These are phyloP conservation scores for Balanococcus diminutus DNA, from an alignment of 2,888 invertebrate species.

Conservation along the genomic window DNA sequence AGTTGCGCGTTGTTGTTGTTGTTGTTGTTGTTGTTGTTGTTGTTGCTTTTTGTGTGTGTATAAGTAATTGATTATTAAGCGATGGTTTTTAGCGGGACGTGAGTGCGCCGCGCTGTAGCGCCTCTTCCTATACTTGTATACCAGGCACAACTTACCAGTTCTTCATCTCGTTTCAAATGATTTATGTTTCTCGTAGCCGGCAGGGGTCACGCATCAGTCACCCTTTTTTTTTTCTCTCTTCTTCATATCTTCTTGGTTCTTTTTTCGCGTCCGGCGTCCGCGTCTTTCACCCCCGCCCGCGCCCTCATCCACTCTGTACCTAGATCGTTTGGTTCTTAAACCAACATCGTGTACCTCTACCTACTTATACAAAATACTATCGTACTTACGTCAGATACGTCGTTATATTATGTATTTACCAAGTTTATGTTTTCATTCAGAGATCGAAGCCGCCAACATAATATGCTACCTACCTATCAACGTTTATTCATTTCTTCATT, in stretches of 20 bases:
- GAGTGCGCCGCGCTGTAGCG: neutral
- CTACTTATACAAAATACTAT: neutral
- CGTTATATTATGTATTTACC: neutral
- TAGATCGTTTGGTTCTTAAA: neutral
- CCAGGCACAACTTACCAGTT: neutral
- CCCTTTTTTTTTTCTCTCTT: constrained; percentile 37
- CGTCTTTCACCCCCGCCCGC: neutral
- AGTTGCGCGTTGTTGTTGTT: neutral
- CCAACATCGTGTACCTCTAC: neutral
- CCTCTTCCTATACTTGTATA: constrained; percentile 14
- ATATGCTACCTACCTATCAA: neutral
- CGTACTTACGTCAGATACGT: neutral
- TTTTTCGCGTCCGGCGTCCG: neutral
- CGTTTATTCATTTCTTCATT: neutral
- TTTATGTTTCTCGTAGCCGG: constrained; percentile 32
- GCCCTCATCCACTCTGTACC: neutral
- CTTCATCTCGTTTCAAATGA: constrained; percentile 43
- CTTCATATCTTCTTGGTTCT: neutral
- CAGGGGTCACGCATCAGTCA: constrained; percentile 47
- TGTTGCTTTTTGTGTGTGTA: neutral
- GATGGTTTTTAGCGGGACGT: constrained; percentile 5
- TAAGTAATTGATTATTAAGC: constrained; percentile 48
- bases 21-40: neutral
- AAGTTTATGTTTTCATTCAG: neutral
- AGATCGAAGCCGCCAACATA: neutral